phyloP scores from a whole-genome alignment of 2,113 vertebrate species.

The Brachyhypopomus occidentalis region DNA sequence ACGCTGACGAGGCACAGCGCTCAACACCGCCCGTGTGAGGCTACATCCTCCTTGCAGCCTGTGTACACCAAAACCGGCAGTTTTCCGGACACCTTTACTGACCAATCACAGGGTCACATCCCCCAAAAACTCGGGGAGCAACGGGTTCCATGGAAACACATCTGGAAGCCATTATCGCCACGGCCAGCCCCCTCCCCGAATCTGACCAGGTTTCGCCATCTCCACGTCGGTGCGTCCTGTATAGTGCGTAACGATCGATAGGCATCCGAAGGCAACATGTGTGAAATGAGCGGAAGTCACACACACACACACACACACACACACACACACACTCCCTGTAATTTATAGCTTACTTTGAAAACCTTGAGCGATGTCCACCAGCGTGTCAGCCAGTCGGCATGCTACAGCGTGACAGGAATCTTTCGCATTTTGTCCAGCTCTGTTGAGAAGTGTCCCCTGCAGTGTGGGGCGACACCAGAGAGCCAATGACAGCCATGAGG shows the following conservation, averaged over 20 bases:
- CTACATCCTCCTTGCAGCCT: conserved; percentile 3
- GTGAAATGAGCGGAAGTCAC: not conserved
- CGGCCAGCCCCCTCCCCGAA: conserved; percentile 78
- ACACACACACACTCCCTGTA: too few species aligned
- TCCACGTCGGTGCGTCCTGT: conserved; percentile 60
- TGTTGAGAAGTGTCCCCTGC: conserved; percentile 36
- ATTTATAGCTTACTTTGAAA: conserved; percentile 60
- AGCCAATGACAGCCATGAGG: not conserved
- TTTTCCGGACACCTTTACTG: conserved; percentile 24
- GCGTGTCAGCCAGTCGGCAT: conserved; percentile 64
- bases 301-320: too few species aligned
- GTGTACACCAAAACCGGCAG: not conserved
- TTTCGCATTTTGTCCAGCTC: conserved; percentile 23
- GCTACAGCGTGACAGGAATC: conserved; percentile 39
- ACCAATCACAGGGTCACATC: conserved; percentile 13
- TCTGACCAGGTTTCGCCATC: conserved; percentile 75
- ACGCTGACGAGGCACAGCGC: too few species aligned
- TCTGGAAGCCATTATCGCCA: conserved; percentile 81
- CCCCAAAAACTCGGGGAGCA: too few species aligned
- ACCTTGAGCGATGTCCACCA: conserved; percentile 48
- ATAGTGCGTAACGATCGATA: conserved; percentile 69
- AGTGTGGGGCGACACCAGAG: conserved; percentile 12
- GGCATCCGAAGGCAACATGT: conserved; percentile 36
- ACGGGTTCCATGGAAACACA: conserved; percentile 55
- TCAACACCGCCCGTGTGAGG: conserved; percentile 6